phyloP scores from a whole-genome alignment of 1,140 invertebrate species.

The fruit fly (Drosophila melanogaster) region DNA sequence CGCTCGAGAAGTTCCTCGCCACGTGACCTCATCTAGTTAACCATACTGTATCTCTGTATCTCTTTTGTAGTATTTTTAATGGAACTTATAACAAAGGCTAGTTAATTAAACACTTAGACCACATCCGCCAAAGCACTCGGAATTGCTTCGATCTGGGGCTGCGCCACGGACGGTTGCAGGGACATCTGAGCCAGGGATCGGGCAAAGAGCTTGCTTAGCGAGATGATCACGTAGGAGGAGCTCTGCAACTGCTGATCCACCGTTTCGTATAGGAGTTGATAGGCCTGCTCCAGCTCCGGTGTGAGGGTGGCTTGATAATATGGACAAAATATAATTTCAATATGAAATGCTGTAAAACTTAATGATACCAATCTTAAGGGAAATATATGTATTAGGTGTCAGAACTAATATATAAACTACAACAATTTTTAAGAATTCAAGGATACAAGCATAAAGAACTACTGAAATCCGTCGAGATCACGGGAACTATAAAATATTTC shows the following conservation, averaged over 20 bases:
- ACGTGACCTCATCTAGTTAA: conserved; percentile 42
- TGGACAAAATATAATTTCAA: too few species aligned
- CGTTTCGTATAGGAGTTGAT: conserved; percentile 79
- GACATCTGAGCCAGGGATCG: conserved; percentile 48
- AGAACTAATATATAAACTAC: too few species aligned
- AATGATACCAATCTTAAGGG: too few species aligned
- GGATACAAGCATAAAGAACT: too few species aligned
- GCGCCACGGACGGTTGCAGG: conserved; percentile 38
- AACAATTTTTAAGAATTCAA: too few species aligned
- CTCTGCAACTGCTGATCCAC: conserved; percentile 84
- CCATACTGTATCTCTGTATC: background rate
- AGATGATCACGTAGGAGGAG: conserved; percentile 80
- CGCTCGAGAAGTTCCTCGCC: conserved; percentile 86
- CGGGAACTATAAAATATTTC: too few species aligned
- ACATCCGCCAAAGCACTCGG: conserved; percentile 66
- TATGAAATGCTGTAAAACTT: too few species aligned
- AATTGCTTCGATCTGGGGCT: conserved; percentile 36
- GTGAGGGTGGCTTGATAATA: conserved; percentile 56
- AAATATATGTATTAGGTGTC: too few species aligned
- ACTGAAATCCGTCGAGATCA: too few species aligned
- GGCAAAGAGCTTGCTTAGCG: conserved; percentile 62
- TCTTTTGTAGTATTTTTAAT: conserved; percentile 42
- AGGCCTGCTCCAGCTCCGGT: conserved; percentile 79
- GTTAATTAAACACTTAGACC: conserved; percentile 25
- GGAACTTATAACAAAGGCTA: conserved; percentile 33